Base-by-base conservation (phyloP, 1,140 invertebrate genomes). In the Triops longicaudatus region DNA sequence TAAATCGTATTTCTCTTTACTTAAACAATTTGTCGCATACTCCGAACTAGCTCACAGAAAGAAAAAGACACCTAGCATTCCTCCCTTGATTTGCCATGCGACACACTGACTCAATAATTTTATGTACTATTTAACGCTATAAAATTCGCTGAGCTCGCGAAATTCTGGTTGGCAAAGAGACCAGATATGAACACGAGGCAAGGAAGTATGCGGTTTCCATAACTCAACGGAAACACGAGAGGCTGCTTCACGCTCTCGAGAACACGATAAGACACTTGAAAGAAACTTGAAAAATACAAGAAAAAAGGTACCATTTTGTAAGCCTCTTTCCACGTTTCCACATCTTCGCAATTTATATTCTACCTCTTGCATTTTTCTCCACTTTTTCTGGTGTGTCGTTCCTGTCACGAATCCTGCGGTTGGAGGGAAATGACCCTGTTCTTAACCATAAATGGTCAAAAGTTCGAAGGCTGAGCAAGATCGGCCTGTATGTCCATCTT, bases 181-280 rank as follows among this genome's bases (percentile, higher is more conserved):
- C 17, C 50, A 63, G 50, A 10, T 63, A 63, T 17, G 17, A 22
- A 63, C 50, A 63, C 50, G 50, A 22, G 50, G 50, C 50, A 63
- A 17, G 50, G 50, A 63, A 63, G 50, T 63, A 14, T 63, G 50
- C 2, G 50, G 50, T 63, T 63, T 63, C 50, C 50, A 63, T 22
- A 63, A 63, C 50, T 63, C 50, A 63, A 63, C 10, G 50, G 50
- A 63, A 63, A 63, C 50, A 63, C 50, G 50, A 63, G 50, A 63
- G 22, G 0, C 14, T 9, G 22, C 14, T 63, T 63, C 50, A 63
- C 50, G 50, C 50, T 63, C 50, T 63, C 50, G 6, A 17, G 7
- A 63, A 22, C 50, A 63, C 14, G 50, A 63, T 63, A 63, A 63
- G 50, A 17, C 22, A 37, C 31, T 37, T 37, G 31, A 22, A 63